phyloP scores from a whole-genome alignment of 1,140 invertebrate species.

The Achatina immaculata region DNA sequence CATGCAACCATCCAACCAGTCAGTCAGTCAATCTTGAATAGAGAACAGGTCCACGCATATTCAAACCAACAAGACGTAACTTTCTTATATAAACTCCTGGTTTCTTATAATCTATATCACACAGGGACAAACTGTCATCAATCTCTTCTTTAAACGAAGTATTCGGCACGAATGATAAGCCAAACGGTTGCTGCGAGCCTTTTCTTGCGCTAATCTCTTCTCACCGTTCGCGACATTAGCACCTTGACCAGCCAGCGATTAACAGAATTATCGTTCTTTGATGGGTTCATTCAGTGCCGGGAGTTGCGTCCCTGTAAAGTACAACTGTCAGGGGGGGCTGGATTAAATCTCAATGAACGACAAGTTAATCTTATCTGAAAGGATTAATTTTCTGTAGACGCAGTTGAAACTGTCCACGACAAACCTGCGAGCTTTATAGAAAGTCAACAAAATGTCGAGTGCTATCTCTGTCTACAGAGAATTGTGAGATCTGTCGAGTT shows the following conservation, averaged over 20 bases:
- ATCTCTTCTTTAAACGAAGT: no score
- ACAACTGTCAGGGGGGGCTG: background rate
- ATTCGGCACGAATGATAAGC: no score
- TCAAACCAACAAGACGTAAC: no score
- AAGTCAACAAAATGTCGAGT: background rate
- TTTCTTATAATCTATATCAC: no score
- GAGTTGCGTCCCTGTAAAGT: background rate
- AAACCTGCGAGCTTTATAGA: background rate
- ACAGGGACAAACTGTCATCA: no score
- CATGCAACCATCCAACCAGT: no score
- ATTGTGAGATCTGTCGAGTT: background rate
- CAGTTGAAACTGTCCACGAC: background rate
- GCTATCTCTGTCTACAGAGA: background rate
- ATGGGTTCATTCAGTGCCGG: background rate
- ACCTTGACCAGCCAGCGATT: background rate
- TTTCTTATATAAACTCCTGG: no score
- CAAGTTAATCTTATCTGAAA: background rate
- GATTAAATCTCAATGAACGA: background rate
- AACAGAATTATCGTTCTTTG: conserved; percentile 5
- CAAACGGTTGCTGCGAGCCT: no score
- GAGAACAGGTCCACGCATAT: no score
- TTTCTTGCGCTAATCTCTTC: no score
- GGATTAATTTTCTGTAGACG: conserved; percentile 10
- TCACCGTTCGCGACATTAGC: background rate
- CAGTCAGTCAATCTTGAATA: no score